phyloP scores from a whole-genome alignment of 2,888 invertebrate species.

The Gortyna flavago region DNA sequence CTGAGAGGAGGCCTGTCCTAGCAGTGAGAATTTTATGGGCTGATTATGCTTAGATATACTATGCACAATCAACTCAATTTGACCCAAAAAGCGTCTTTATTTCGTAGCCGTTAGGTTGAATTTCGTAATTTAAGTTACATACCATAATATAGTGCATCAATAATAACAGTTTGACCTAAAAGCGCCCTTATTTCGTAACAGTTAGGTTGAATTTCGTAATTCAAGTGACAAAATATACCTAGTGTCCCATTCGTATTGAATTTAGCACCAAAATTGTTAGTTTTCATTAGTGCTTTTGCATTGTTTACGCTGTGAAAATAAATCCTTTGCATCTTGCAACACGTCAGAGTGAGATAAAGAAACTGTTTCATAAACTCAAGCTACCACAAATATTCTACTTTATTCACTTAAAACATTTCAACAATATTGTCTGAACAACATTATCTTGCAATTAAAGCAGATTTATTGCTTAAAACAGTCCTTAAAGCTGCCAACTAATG shows the following conservation, averaged over 20 bases:
- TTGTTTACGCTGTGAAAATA: neutral
- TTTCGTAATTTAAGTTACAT: neutral
- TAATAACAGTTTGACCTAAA: too few relatives aligned
- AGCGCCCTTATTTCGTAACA: neutral
- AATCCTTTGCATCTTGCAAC: constrained; percentile 21
- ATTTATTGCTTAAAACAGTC: constrained; percentile 33
- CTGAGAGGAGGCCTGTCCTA: too few relatives aligned
- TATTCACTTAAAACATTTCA: constrained; percentile 25
- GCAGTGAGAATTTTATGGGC: too few relatives aligned
- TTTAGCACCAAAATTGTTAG: neutral
- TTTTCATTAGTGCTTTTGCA: neutral
- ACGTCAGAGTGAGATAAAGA: constrained; percentile 18
- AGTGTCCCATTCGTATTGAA: neutral
- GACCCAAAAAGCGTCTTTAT: neutral
- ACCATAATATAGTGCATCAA: neutral
- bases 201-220: neutral
- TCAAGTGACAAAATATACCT: too few relatives aligned
- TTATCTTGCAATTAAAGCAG: constrained; percentile 31
- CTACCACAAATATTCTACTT: constrained; percentile 2
- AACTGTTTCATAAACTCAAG: constrained; percentile 3
- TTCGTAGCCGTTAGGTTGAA: neutral
- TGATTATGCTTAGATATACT: too few relatives aligned
- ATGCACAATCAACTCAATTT: too few relatives aligned
- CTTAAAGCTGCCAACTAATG: constrained; percentile 29
- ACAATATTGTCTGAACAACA: constrained; percentile 39